Conservation (phyloP, 2,888 invertebrate genomes). For the Yponomeuta malinellus region DNA sequence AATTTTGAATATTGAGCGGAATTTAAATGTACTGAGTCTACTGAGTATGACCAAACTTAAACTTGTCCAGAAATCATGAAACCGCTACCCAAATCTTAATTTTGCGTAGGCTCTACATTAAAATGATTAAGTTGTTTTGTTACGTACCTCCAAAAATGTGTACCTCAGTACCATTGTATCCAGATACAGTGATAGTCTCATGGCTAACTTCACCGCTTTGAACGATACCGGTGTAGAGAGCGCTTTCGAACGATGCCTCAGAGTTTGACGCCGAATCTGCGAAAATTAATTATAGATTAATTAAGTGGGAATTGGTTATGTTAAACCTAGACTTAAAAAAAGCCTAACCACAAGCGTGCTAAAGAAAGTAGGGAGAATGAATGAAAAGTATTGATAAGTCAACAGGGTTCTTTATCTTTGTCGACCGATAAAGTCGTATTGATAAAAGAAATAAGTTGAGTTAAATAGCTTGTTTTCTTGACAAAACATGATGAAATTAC, state of each 20-base stretch:
- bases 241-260: slow-evolving; percentile 39
- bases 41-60: no score
- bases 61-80: no score
- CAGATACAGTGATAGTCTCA: slow-evolving; percentile 41
- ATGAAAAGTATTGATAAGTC: not conserved
- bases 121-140: not conserved
- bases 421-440: not conserved
- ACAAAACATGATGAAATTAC: slow-evolving; percentile 4
- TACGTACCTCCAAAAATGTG: slow-evolving; percentile 43
- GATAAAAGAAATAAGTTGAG: not conserved
- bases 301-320: not conserved
- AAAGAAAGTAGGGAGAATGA: not conserved
- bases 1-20: no score
- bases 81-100: no score
- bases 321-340: slow-evolving; percentile 23
- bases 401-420: not conserved
- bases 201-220: slow-evolving; percentile 36
- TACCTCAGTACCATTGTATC: slow-evolving; percentile 36
- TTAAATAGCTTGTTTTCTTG: not conserved
- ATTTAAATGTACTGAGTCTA: no score
- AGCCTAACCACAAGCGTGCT: slow-evolving; percentile 35
- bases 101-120: no score
- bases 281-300: not conserved
- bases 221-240: slow-evolving; percentile 45
- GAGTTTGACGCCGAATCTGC: slow-evolving; percentile 20